Evolutionary conservation across 2,113 vertebrate genomes (phyloP).

Genomic region (Lepus timidus): DNA sequence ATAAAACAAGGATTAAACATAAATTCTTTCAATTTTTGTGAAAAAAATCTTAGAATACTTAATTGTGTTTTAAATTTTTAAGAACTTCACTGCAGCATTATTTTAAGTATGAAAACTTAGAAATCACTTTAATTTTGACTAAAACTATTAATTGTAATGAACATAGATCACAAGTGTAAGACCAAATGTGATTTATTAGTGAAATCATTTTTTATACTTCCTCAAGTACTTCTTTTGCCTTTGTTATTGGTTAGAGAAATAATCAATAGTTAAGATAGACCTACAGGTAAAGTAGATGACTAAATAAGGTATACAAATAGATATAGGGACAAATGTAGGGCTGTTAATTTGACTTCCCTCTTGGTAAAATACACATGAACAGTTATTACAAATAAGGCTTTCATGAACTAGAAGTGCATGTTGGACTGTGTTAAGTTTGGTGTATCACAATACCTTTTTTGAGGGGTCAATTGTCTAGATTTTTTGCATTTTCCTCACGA

Average conservation of each 20-base stretch:
- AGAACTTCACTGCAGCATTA: not conserved
- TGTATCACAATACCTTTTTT: not conserved
- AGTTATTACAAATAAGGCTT: not conserved
- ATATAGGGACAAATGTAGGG: not conserved
- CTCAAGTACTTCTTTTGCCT: not conserved
- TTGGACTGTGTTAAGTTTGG: not conserved
- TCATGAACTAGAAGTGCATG: not conserved
- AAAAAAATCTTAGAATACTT: not conserved
- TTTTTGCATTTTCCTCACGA: not conserved
- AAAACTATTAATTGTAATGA: not conserved
- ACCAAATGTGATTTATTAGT: not conserved
- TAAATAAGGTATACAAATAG: not conserved
- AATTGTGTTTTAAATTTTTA: not conserved
- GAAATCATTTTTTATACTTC: not conserved
- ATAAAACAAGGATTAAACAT: not conserved
- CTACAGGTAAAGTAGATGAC: not conserved
- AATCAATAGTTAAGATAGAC: not conserved
- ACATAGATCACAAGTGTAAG: not conserved
- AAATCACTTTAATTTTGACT: not conserved
- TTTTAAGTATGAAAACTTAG: slow-evolving; percentile 29
- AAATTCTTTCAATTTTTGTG: not conserved
- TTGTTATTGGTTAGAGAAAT: slow-evolving; percentile 3
- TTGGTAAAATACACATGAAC: not conserved
- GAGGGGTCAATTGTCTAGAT: not conserved
- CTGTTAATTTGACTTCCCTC: not conserved